A percentile compares a stretch with the other conserved stretches of the same genome.
Conservation (phyloP, 2,888 invertebrate genomes). For the Cyclophora punctaria region DNA sequence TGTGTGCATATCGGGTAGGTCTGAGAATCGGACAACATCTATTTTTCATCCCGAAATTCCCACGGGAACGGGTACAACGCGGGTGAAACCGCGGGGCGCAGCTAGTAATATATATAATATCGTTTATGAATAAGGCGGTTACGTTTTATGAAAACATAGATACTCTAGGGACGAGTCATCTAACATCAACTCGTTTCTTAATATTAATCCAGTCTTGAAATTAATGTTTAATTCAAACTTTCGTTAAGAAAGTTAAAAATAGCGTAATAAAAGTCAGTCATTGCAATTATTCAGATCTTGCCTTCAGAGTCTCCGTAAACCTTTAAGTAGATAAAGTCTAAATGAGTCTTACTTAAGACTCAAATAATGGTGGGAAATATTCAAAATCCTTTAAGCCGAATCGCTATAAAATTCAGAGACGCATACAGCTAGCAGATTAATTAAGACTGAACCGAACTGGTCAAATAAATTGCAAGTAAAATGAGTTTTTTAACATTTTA, state of each 20-base stretch:
- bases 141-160: too few relatives aligned
- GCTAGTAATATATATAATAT: too few relatives aligned
- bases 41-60: too few relatives aligned
- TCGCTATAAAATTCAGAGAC: conserved; percentile 23
- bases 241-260: background rate
- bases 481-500: conserved; percentile 1
- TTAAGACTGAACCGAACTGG: conserved; percentile 16
- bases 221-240: too few relatives aligned
- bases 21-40: too few relatives aligned
- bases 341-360: conserved; percentile 15
- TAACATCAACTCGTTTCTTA: too few relatives aligned
- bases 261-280: conserved; percentile 2
- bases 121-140: too few relatives aligned
- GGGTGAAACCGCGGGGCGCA: too few relatives aligned
- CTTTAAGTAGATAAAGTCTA: conserved; percentile 14
- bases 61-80: too few relatives aligned
- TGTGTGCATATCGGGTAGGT: too few relatives aligned
- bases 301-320: conserved; percentile 8
- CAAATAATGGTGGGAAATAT: conserved; percentile 19
- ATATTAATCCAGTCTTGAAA: too few relatives aligned
- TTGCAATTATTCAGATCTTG: conserved; percentile 1
- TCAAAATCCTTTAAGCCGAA: conserved; percentile 25
- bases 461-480: conserved; percentile 1
- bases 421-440: conserved; percentile 22
- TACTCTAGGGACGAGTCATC: too few relatives aligned